These are phyloP conservation scores for Panurus biarmicus DNA, from an alignment of 2,113 vertebrate species.

Conservation along the genomic window DNA sequence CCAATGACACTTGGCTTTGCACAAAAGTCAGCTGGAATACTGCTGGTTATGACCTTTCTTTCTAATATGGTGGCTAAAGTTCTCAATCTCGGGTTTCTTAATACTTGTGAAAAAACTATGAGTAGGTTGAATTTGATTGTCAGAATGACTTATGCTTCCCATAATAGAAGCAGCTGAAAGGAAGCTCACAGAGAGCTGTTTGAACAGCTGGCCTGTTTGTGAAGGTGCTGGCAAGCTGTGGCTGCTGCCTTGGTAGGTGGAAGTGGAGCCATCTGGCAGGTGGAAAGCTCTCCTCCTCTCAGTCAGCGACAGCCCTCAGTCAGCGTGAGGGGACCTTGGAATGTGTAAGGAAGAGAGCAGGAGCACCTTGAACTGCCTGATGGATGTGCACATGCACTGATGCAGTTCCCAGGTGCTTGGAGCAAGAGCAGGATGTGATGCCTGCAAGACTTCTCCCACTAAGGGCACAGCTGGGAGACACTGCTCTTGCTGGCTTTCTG, in stretches of 20 bases:
- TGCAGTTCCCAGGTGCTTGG: neutral
- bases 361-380: neutral
- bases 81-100: neutral
- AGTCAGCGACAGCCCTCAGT: neutral
- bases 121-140: neutral
- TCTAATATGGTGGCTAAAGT: neutral
- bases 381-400: rapidly evolving
- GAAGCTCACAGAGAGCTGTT: neutral
- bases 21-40: neutral
- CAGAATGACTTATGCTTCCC: neutral
- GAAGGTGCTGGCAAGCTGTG: neutral
- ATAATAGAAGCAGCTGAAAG: neutral
- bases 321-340: neutral
- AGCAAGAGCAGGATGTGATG: neutral
- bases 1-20: neutral
- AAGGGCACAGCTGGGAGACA: neutral
- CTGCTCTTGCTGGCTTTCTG: neutral
- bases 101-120: neutral
- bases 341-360: neutral
- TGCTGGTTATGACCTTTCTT: neutral
- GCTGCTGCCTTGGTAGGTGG: neutral
- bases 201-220: neutral
- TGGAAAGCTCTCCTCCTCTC: neutral
- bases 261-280: neutral
- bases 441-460: neutral